Base-by-base conservation (phyloP, 1,140 invertebrate species). In the Leguminivora glycinivorella region DNA sequence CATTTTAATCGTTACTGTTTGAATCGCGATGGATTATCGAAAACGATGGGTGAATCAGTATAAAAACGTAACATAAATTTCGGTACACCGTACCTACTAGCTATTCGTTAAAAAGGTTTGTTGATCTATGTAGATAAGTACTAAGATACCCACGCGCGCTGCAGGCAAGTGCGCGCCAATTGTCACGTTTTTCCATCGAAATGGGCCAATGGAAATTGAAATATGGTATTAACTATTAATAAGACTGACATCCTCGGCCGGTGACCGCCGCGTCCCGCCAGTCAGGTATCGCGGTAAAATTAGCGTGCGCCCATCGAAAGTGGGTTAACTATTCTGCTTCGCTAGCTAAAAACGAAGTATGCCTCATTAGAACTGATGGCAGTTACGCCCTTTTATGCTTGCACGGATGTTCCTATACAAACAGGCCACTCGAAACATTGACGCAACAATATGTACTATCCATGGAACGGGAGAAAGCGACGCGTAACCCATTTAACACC, bases 301-400 rank as follows among this genome's bases (percentile, higher is more conserved):
- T 90, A 89, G 87, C 80, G 73, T 79, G 81, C 80, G 73, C 72
- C 74, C 70, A 68, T 70, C 73, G 82, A 81, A 90, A 83, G 79
- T 91, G 83, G 89, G 89, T 91, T 89, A 91, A 88, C 87, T 89
- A 88, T 90, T 86, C 81, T 87, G 19, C 19, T 52, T 22, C 47
- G 7, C 47, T 22, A 9, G 34, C 29, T 24, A 12, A 47, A 69
- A 40, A 69, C 3, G 31, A 19, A 67, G 4, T 6, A 34, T 24
- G n/a, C 31, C 34, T 3, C 25, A 14, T n/a, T 25, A 4, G 58
- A 22, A 7, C 58, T 63, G 24, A n/a, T 1, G 24, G 24, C 6
- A 63, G 29, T 26, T 26, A 63, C 58, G 17, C 12, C 10, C 58
- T 29, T 67, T 22, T 22, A 34, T 38, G 26, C 26, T 7, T 29